Base-by-base conservation (phyloP, 2,888 invertebrate species). In the Eustalomyia histrio region DNA sequence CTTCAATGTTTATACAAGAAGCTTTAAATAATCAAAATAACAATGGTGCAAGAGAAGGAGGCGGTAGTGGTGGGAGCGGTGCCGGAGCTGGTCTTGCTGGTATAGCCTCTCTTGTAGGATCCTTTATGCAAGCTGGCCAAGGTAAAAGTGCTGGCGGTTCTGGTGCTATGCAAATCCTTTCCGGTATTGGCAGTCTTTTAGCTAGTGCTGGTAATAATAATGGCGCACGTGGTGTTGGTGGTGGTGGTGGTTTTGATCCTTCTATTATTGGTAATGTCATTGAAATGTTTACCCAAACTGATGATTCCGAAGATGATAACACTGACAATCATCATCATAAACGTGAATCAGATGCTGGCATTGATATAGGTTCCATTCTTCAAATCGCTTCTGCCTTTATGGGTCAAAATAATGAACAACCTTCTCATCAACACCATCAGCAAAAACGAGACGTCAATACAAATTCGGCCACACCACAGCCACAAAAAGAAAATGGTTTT, bases 1-100 rank as follows among this genome's bases (percentile, higher is more conserved):
- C 95, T 0, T 92, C 94, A 2, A 92, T 94, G 17, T 92, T 96
- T 72, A 91, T 95, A 53, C 93, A 94, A 85, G 94, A 94, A 85
- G 93, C 93, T 85, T 61, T 89, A 61, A 87, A 83, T 63, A 89
- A 88, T 76, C 88, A 88, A 80, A 87, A 88, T 58, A 90, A 90
- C 4, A 91, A 90, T 10, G 88, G 83, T 24, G 86, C 83, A 18
- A 87, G 92, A 68, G 92, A 92, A 68, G 92, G 91, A 0, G 93
- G 92, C 0, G 85, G 82, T 53, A 87, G 83, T 8, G 86, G 86
- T 1, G 88, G 93, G 6, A n/a, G 5, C 60, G 93, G 93, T 1
- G 85, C 84, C 6, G 43, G 43, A 24, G 85, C 87, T 33, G 89
- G 89, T 8, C 76, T 90, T 24, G 89, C 93, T 68, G 92, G 92